phyloP scores from a whole-genome alignment of 2,888 invertebrate genomes.

The Morinoia aosen region DNA sequence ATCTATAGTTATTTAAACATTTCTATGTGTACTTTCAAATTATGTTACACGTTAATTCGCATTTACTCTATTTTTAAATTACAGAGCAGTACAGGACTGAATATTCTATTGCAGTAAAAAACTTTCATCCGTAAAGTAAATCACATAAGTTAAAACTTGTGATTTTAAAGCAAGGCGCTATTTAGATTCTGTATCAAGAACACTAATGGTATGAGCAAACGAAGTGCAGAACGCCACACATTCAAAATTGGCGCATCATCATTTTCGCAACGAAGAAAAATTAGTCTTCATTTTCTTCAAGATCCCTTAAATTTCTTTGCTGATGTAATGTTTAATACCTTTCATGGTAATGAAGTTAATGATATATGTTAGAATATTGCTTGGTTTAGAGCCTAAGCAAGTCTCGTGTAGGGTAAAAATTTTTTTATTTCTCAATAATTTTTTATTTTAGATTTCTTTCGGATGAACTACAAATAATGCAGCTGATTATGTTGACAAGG shows the following conservation, averaged over 20 bases:
- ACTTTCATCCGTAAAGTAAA: not conserved
- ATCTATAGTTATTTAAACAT: no score
- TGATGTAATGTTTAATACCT: not conserved
- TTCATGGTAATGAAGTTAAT: not conserved
- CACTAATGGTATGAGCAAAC: not conserved
- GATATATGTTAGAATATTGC: not conserved
- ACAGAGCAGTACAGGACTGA: not conserved
- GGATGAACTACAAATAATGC: not conserved
- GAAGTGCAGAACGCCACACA: not conserved
- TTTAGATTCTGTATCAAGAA: not conserved
- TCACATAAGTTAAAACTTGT: not conserved
- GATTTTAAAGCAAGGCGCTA: not conserved
- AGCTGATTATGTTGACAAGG: not conserved
- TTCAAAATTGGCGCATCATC: not conserved
- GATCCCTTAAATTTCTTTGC: not conserved
- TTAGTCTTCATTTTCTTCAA: not conserved
- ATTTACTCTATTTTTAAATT: no score
- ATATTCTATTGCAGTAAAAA: not conserved
- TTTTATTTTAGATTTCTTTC: no score
- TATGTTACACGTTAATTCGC: no score
- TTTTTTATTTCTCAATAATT: no score
- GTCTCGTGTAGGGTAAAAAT: no score
- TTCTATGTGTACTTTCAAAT: no score
- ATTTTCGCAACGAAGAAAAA: not conserved
- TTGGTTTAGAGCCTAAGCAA: not conserved